These are phyloP conservation scores for Podarcis lilfordi DNA, from an alignment of 2,797 vertebrate genomes.

Conservation along the genomic window DNA sequence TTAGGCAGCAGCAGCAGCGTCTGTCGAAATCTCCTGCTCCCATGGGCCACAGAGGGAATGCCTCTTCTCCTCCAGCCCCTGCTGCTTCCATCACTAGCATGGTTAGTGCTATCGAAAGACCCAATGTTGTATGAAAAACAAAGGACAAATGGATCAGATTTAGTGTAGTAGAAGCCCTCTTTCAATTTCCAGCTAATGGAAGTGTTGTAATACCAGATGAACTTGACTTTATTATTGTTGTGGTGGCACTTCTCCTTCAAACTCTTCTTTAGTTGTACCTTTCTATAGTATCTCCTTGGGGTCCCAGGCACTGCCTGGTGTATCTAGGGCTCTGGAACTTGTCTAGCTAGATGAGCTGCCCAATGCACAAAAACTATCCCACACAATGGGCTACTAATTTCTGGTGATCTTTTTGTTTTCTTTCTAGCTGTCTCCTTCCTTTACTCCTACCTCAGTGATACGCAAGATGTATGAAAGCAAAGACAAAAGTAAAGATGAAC, in stretches of 20 bases:
- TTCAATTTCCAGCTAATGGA: not conserved
- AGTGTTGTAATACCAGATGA: not conserved
- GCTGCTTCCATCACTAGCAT: conserved; percentile 92
- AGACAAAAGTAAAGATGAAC: conserved; percentile 94
- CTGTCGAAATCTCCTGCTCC: conserved; percentile 89
- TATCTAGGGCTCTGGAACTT: not conserved
- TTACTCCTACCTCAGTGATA: conserved; percentile 98
- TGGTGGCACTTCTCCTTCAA: not conserved
- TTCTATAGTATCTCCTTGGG: not conserved
- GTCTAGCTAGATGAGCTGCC: not conserved
- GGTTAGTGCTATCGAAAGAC: conserved; percentile 78
- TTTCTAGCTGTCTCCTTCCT: conserved; percentile 92
- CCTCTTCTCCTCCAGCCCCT: conserved; percentile 89
- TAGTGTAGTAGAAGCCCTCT: not conserved
- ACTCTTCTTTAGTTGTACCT: no score
- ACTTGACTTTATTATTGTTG: no score
- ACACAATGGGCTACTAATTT: not conserved
- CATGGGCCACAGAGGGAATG: conserved; percentile 81
- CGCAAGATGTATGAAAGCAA: conserved; percentile 99
- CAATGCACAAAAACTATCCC: not conserved
- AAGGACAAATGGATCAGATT: not conserved
- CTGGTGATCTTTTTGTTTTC: conserved; percentile 31
- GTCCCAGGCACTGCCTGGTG: not conserved
- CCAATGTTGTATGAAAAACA: no score
- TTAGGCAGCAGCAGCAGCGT: conserved; percentile 82